Percentiles rank a stretch among this genome's conserved stretches.
Evolutionary conservation across 64 coral and sea anemone genomes (phyloP).

Genomic region (Montipora capricornis): DNA sequence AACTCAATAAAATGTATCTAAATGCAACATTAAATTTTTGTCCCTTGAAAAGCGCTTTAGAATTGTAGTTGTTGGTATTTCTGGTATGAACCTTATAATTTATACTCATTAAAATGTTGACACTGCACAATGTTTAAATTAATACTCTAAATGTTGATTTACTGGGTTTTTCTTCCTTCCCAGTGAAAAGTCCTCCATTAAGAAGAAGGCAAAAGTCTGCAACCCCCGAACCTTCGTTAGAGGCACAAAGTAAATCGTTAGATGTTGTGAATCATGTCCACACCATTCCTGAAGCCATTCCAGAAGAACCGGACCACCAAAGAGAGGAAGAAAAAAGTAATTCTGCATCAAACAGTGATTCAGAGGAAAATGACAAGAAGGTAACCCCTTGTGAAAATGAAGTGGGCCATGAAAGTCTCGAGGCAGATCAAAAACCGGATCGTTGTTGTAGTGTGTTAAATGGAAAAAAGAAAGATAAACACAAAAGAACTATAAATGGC

Average conservation of each 20-base stretch:
- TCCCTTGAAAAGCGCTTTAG: no score
- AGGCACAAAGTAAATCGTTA: conserved; percentile 22
- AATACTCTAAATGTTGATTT: no score
- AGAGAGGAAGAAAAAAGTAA: not conserved
- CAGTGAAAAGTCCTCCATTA: conserved; percentile 70
- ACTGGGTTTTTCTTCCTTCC: not conserved
- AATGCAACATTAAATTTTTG: no score
- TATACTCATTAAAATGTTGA: no score
- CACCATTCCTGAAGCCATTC: conserved; percentile 17
- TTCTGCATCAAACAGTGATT: not conserved
- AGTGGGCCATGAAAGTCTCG: not conserved
- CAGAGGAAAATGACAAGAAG: not conserved
- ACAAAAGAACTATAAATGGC: conserved; percentile 60
- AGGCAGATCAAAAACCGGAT: not conserved
- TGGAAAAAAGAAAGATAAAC: conserved; percentile 32
- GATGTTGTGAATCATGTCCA: conserved; percentile 19
- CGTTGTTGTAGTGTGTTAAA: not conserved
- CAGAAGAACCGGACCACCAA: conserved; percentile 7
- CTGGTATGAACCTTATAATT: no score
- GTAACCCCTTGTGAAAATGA: conserved; percentile 15
- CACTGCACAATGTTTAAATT: no score
- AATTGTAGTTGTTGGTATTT: no score
- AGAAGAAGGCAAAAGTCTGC: conserved; percentile 82
- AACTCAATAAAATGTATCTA: no score
- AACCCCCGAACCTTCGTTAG: conserved; percentile 83